phyloP scores from a whole-genome alignment of 2,113 vertebrate genomes.

The Capra hircus region DNA sequence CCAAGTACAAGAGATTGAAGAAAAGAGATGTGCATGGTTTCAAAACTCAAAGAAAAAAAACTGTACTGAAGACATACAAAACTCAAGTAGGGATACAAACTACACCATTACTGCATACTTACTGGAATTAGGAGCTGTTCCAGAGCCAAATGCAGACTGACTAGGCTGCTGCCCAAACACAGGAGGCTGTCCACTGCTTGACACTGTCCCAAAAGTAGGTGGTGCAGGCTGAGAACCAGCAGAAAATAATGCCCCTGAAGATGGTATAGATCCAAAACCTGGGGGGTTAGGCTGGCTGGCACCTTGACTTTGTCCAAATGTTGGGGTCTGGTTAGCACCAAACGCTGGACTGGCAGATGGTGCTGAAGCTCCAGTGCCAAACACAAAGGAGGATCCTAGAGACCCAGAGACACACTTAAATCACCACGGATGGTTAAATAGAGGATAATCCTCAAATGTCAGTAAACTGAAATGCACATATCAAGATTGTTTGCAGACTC shows the following conservation, averaged over 20 bases:
- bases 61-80: not conserved
- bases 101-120: slow-evolving; percentile 51
- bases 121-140: slow-evolving; percentile 83
- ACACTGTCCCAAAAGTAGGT: slow-evolving; percentile 88
- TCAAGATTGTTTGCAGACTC: not conserved
- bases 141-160: slow-evolving; percentile 86
- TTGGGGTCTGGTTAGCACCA: slow-evolving; percentile 83
- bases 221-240: slow-evolving; percentile 79
- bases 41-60: not conserved
- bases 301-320: slow-evolving; percentile 86
- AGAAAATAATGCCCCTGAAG: slow-evolving; percentile 81
- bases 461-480: not conserved
- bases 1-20: not conserved
- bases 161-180: slow-evolving; percentile 88
- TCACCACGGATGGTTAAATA: not conserved
- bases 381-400: slow-evolving; percentile 85
- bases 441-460: not conserved
- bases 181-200: slow-evolving; percentile 82
- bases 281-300: slow-evolving; percentile 79
- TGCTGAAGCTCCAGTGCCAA: slow-evolving; percentile 80
- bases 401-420: not conserved
- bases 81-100: not conserved
- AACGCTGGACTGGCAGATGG: slow-evolving; percentile 81
- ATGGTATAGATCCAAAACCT: slow-evolving; percentile 84
- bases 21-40: not conserved